Percentiles rank a stretch among this genome's conserved stretches.
phyloP scores from a whole-genome alignment of 2,888 invertebrate genomes.

The Callyntrura sp. region DNA sequence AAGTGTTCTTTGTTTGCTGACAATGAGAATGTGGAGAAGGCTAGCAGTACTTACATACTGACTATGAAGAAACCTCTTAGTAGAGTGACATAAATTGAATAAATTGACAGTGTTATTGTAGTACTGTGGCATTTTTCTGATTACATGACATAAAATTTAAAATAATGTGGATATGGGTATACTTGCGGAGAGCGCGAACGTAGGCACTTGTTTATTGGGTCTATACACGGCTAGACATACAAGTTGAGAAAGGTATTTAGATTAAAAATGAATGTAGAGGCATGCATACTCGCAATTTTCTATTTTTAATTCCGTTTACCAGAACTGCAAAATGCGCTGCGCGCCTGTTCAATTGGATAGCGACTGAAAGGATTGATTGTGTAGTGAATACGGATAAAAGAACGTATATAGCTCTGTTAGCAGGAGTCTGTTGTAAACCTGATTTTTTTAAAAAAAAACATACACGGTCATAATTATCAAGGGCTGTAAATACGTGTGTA shows the following conservation, averaged over 20 bases:
- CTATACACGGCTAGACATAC: not conserved
- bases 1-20: slow-evolving; percentile 36
- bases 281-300: not conserved
- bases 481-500: not conserved
- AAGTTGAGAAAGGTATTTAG: slow-evolving; percentile 13
- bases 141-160: slow-evolving; percentile 61
- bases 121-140: slow-evolving; percentile 32
- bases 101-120: slow-evolving; percentile 57
- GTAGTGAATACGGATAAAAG: slow-evolving; percentile 20
- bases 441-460: slow-evolving; percentile 13
- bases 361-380: slow-evolving; percentile 20
- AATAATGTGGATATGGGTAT: slow-evolving; percentile 25
- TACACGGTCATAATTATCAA: not conserved
- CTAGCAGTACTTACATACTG: slow-evolving; percentile 33
- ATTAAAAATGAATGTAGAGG: slow-evolving; percentile 1
- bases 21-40: slow-evolving; percentile 29
- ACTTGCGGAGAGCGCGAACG: slow-evolving; percentile 23
- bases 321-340: slow-evolving; percentile 20
- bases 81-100: slow-evolving; percentile 59
- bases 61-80: slow-evolving; percentile 36
- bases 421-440: slow-evolving; percentile 2
- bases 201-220: slow-evolving; percentile 28
- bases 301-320: not conserved
- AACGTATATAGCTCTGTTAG: no score
- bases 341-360: slow-evolving; percentile 8